Evolutionary conservation across 1,140 invertebrate genomes (phyloP).

Genomic region (Samia ricini): DNA sequence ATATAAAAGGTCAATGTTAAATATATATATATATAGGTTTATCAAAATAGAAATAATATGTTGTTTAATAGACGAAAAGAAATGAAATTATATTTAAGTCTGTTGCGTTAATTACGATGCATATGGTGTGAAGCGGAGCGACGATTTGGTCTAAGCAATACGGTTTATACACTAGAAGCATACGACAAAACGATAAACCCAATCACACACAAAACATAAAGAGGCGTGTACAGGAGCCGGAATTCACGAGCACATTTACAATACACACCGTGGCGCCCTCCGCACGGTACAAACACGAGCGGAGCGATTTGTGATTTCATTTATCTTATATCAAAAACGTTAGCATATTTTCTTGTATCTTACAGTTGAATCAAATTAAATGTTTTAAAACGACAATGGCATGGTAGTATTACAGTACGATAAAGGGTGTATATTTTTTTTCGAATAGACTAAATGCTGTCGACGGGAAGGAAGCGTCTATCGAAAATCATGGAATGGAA

Average conservation of each 20-base stretch:
- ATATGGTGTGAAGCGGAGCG: no score
- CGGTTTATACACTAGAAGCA: not conserved
- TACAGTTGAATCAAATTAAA: no score
- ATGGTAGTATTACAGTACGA: no score
- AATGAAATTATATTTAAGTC: not conserved
- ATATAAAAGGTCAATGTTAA: no score
- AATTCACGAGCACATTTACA: conserved; percentile 46
- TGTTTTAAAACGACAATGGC: no score
- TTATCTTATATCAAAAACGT: not conserved
- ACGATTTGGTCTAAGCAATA: not conserved
- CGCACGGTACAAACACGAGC: conserved; percentile 19
- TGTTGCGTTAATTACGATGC: not conserved
- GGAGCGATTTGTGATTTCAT: not conserved
- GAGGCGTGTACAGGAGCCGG: conserved; percentile 36
- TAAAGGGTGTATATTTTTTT: no score
- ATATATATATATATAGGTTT: no score
- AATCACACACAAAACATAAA: conserved; percentile 62
- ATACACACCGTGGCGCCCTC: conserved; percentile 38
- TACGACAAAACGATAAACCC: conserved; percentile 39
- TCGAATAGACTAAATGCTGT: no score
- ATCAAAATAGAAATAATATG: no score
- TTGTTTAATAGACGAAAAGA: no score
- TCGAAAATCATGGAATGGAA: no score
- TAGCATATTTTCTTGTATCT: not conserved
- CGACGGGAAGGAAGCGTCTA: no score